These are phyloP conservation scores for Volucella bombylans DNA, from an alignment of 2,888 invertebrate species.

Conservation along the genomic window DNA sequence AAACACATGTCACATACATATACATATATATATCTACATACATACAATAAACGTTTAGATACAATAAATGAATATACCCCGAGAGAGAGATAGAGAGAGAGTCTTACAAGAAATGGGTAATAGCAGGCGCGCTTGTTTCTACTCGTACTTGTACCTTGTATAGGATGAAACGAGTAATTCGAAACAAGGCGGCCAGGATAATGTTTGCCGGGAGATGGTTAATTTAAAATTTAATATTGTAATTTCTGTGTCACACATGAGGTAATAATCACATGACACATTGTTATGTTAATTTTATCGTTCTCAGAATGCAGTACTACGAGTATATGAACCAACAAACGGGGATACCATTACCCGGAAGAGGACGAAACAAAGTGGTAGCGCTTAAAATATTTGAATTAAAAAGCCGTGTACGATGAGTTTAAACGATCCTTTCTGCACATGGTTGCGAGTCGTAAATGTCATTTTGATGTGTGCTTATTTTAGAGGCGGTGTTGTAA, in stretches of 20 bases:
- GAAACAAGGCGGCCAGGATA: background rate
- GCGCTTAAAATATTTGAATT: slow-evolving; percentile 66
- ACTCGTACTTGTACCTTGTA: background rate
- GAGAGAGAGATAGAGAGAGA: background rate
- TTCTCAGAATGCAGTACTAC: slow-evolving; percentile 37
- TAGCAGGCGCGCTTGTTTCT: slow-evolving; percentile 45
- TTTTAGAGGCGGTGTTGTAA: background rate
- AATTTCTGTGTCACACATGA: slow-evolving; percentile 73
- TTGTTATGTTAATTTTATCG: slow-evolving; percentile 74
- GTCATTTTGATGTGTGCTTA: slow-evolving; percentile 19
- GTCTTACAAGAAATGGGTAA: slow-evolving; percentile 50
- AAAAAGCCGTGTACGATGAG: slow-evolving; percentile 30
- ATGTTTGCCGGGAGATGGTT: slow-evolving; percentile 61
- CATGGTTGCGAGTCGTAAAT: slow-evolving; percentile 26
- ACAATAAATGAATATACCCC: no score
- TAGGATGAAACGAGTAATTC: slow-evolving; percentile 8
- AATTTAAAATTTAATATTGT: slow-evolving; percentile 73
- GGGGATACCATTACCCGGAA: background rate
- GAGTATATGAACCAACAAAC: slow-evolving; percentile 9
- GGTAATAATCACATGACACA: slow-evolving; percentile 74
- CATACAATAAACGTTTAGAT: background rate
- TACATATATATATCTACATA: background rate
- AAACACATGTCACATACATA: slow-evolving; percentile 1
- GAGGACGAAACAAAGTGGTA: slow-evolving; percentile 49
- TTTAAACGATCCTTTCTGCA: slow-evolving; percentile 19